Evolutionary conservation across 1,140 invertebrate genomes (phyloP).

Genomic region (Trigoniulus corallinus): DNA sequence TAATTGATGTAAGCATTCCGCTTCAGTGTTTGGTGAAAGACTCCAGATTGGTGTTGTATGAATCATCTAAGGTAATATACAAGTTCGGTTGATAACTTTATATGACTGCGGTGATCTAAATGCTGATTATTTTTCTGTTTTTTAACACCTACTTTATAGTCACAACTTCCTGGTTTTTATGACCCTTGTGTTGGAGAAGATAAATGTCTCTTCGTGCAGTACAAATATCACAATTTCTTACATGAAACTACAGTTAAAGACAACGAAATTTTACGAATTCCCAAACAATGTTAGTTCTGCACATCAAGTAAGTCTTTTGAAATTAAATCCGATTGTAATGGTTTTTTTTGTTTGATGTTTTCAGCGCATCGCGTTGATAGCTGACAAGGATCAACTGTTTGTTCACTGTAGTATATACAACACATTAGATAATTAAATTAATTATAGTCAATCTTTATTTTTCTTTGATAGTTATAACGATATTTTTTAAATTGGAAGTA

Average conservation of each 20-base stretch:
- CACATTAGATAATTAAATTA: no score
- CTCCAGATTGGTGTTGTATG: conserved; percentile 66
- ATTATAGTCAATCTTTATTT: no score
- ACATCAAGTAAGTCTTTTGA: no score
- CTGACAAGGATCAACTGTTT: no score
- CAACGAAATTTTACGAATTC: conserved; percentile 57
- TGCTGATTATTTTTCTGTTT: no score
- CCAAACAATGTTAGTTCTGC: conserved; percentile 44
- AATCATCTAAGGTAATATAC: conserved; percentile 58
- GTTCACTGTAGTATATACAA: no score
- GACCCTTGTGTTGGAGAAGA: conserved; percentile 88
- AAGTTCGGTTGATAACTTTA: neutral
- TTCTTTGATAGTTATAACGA: no score
- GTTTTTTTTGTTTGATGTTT: no score
- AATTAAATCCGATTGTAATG: no score
- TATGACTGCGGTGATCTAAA: neutral
- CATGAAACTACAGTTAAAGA: conserved; percentile 68
- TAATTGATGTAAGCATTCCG: conserved; percentile 82
- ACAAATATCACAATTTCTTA: conserved; percentile 57
- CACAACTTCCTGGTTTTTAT: conserved; percentile 88
- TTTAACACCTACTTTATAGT: conserved; percentile 39
- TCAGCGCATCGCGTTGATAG: no score
- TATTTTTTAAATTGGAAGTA: no score
- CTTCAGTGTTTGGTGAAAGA: conserved; percentile 86
- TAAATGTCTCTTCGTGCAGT: conserved; percentile 72